Evolutionary conservation across 1,140 invertebrate species (phyloP).

Genomic region (Drosophila neocordata): DNA sequence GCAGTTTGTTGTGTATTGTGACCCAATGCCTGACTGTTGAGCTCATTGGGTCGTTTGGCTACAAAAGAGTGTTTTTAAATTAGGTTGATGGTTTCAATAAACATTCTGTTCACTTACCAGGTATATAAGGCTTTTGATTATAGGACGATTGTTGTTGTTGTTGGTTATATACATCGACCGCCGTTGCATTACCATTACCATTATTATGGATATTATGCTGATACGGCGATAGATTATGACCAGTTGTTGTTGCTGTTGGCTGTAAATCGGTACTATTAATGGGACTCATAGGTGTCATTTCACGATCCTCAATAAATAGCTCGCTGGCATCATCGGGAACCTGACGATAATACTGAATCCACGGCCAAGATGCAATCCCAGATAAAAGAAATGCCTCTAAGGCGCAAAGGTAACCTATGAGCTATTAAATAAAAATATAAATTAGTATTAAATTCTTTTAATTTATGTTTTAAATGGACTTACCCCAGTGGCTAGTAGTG

Average conservation of each 20-base stretch:
- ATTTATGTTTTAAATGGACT: conserved; percentile 29
- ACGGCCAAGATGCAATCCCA: conserved; percentile 82
- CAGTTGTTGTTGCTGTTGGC: conserved; percentile 23
- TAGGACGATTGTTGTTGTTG: conserved; percentile 82
- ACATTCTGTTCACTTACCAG: conserved; percentile 55
- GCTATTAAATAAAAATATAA: conserved; percentile 46
- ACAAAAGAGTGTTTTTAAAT: conserved; percentile 1
- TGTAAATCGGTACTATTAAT: conserved; percentile 80
- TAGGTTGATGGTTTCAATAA: conserved; percentile 63
- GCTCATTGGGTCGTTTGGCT: conserved; percentile 83
- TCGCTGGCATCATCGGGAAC: conserved; percentile 83
- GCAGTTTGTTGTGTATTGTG: conserved; percentile 74
- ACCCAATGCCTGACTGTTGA: conserved; percentile 82
- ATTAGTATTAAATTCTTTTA: not conserved
- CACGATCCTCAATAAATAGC: conserved; percentile 83
- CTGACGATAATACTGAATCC: conserved; percentile 82
- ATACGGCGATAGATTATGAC: conserved; percentile 56
- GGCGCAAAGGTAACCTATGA: conserved; percentile 83
- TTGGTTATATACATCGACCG: conserved; percentile 79
- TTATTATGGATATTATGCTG: conserved; percentile 68
- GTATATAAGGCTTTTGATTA: conserved; percentile 83
- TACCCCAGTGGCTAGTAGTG: conserved; percentile 84
- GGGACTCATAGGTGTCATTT: conserved; percentile 83
- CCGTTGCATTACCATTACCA: conserved; percentile 77
- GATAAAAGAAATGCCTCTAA: conserved; percentile 83